Evolutionary conservation across 2,888 invertebrate genomes (phyloP).

Genomic region (Agrotis segetum): DNA sequence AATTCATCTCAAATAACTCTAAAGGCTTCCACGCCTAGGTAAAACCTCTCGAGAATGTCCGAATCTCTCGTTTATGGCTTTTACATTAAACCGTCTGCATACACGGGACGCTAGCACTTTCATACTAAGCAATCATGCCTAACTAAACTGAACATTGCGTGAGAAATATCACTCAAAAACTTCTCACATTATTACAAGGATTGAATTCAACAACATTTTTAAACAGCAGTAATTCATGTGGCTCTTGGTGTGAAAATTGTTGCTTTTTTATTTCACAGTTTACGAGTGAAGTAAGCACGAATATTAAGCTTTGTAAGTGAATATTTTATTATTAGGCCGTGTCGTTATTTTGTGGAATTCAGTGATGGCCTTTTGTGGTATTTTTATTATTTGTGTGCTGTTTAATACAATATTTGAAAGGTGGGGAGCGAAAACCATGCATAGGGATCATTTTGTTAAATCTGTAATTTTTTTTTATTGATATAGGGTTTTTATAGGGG

Average conservation of each 20-base stretch:
- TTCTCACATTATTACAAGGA: slow-evolving; percentile 35
- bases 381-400: slow-evolving; percentile 30
- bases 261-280: slow-evolving; percentile 68
- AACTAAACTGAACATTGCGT: slow-evolving; percentile 28
- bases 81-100: not conserved
- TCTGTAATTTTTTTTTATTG: not conserved
- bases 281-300: slow-evolving; percentile 64
- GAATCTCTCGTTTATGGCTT: not conserved
- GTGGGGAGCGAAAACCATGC: not conserved
- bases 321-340: slow-evolving; percentile 65
- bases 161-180: slow-evolving; percentile 42
- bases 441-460: not conserved
- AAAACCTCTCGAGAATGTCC: not conserved
- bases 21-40: not conserved
- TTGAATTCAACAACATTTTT: slow-evolving; percentile 68
- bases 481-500: too few relatives aligned
- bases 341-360: slow-evolving; percentile 61
- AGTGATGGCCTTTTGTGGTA: slow-evolving; percentile 49
- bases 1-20: not conserved
- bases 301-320: slow-evolving; percentile 67
- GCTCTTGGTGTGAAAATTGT: slow-evolving; percentile 67
- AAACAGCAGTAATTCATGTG: slow-evolving; percentile 59
- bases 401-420: not conserved
- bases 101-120: not conserved
- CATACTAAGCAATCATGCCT: not conserved